Base-by-base conservation (phyloP, 1,140 invertebrate species). In the Drosophila ambigua region DNA sequence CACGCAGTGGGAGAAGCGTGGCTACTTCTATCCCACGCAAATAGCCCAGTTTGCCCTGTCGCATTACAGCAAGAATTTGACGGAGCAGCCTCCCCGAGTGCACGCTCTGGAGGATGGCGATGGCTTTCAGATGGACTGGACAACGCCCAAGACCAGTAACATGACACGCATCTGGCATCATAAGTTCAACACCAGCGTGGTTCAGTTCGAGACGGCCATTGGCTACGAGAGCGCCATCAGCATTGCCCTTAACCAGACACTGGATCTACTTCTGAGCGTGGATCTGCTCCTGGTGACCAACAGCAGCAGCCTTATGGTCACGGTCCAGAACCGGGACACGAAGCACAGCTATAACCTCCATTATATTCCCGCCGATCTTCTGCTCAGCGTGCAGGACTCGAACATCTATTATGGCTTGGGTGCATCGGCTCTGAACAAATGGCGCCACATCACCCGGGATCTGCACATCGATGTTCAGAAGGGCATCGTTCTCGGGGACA, bases 1-100 rank as follows among this genome's bases (percentile, higher is more conserved):
- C 2, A 98, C 96, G 0, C 98, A 99, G 90, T 99, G 98, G 98
- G 96, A 98, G 67, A 96, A 95, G 23, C 94, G 95, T 49, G 98
- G 98, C 0, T 99, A 99, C 92, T 98, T 96, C 92, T 99, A 99
- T 93, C 98, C 98, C 0, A 99, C 98, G 2, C 99, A 99, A 94
- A 99, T 99, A 72, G 98, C 98, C 4, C 99, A 99, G 92, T 99
- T 98, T 92, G 99, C 97, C 0, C 92, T 99, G 39, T 97, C 98
- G 24, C 99, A 99, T 93, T 99, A 98, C 92, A 98, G 97, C 91
- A 99, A 99, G 93, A 97, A 98, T 92, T 90, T 98, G 15, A 97
- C 96, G 0, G 96, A 97, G 79, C 94, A 95, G 0, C 94, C 95
- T 77, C 96, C 96, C 5, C 93, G 94, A 39, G 92, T 94, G 2